These are phyloP conservation scores for Antitype chi DNA, from an alignment of 2,888 invertebrate species.

Conservation along the genomic window DNA sequence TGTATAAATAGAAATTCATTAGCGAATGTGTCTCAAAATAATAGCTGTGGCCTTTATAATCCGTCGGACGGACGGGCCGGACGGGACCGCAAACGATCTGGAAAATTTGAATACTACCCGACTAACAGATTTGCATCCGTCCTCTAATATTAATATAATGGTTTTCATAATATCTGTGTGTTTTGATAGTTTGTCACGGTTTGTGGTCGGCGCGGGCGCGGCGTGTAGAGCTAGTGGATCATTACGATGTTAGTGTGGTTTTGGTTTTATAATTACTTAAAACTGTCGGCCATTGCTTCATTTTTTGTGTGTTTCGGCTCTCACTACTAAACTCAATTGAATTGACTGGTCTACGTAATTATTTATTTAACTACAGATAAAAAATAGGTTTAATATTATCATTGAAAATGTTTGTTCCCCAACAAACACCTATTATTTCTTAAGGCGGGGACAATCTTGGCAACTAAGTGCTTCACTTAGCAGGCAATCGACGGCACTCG, in stretches of 20 bases:
- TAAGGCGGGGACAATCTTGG: not conserved
- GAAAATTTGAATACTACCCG: slow-evolving; percentile 61
- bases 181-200: slow-evolving; percentile 27
- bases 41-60: slow-evolving; percentile 59
- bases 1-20: slow-evolving; percentile 65
- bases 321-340: slow-evolving; percentile 18
- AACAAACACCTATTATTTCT: not conserved
- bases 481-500: slow-evolving; percentile 9
- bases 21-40: slow-evolving; percentile 57
- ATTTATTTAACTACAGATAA: not conserved
- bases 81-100: slow-evolving; percentile 50
- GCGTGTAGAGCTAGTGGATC: not conserved
- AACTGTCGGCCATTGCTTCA: not conserved
- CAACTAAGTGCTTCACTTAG: slow-evolving; percentile 46
- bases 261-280: slow-evolving; percentile 9
- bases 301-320: slow-evolving; percentile 8
- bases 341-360: slow-evolving; percentile 1
- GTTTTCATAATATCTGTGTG: slow-evolving; percentile 38
- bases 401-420: not conserved
- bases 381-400: not conserved
- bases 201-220: not conserved
- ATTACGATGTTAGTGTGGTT: slow-evolving; percentile 9
- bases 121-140: slow-evolving; percentile 61
- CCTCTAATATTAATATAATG: slow-evolving; percentile 54
- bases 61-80: slow-evolving; percentile 29